These are phyloP conservation scores for Acronicta psi DNA, from an alignment of 2,888 invertebrate genomes.

Conservation along the genomic window DNA sequence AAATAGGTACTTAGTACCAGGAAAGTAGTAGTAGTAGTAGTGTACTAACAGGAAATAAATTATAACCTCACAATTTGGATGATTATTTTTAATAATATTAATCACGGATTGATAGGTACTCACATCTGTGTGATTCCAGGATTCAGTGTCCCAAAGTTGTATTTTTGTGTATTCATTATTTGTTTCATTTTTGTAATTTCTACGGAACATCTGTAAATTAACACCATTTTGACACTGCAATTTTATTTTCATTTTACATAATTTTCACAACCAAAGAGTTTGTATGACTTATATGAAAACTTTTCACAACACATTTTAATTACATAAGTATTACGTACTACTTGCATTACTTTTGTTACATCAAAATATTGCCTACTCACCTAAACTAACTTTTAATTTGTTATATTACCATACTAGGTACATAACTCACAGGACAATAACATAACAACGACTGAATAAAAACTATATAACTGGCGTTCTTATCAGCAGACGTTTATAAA, in stretches of 20 bases:
- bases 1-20: too few species aligned
- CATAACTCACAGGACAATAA: conserved; percentile 34
- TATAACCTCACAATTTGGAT: background rate
- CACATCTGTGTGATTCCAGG: conserved; percentile 55
- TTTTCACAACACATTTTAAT: background rate
- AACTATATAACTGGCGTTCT: conserved; percentile 28
- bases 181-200: conserved; percentile 70
- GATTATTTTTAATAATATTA: background rate
- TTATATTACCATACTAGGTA: conserved; percentile 25
- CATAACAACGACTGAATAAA: conserved; percentile 40
- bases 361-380: conserved; percentile 30
- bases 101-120: conserved; percentile 43
- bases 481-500: conserved; percentile 36
- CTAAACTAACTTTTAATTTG: conserved; percentile 17
- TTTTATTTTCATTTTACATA: conserved; percentile 38
- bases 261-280: conserved; percentile 20
- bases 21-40: too few species aligned
- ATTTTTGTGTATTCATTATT: conserved; percentile 69
- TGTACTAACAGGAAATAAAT: too few species aligned
- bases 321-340: background rate
- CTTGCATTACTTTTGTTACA: background rate
- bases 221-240: conserved; percentile 55
- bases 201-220: conserved; percentile 74
- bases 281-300: background rate
- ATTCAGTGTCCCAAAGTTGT: conserved; percentile 68